phyloP scores from a whole-genome alignment of 2,888 invertebrate species.

The Pristionchus arcanus region DNA sequence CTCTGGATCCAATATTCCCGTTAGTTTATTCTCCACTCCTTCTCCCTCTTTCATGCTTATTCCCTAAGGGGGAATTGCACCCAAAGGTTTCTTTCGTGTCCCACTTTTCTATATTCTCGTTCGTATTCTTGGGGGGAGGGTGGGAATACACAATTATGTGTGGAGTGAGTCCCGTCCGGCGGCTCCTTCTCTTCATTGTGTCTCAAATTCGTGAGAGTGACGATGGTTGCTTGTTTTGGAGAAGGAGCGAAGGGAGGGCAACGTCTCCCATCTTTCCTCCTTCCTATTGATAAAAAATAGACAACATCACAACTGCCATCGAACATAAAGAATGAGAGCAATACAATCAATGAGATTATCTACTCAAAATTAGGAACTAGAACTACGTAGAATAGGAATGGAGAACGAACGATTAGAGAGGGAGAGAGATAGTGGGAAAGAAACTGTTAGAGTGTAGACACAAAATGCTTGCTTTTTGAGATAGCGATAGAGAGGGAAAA shows the following conservation, averaged over 20 bases:
- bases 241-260: neutral
- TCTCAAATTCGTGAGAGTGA: neutral
- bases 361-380: conserved; percentile 25
- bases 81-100: conserved; percentile 2
- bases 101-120: conserved; percentile 38
- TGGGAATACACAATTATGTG: conserved; percentile 27
- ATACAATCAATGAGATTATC: conserved; percentile 15
- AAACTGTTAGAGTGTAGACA: conserved; percentile 41
- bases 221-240: conserved; percentile 20
- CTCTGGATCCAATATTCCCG: conserved; percentile 60
- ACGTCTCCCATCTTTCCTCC: neutral
- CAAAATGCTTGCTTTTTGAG: conserved; percentile 43
- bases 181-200: neutral
- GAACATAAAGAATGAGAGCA: neutral
- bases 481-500: conserved; percentile 51
- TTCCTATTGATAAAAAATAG: conserved; percentile 26
- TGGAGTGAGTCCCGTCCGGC: neutral
- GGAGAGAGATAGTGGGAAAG: conserved; percentile 24
- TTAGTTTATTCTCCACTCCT: conserved; percentile 55
- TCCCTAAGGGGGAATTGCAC: conserved; percentile 9
- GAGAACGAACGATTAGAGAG: conserved; percentile 11
- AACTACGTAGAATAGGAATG: neutral
- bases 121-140: neutral
- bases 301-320: neutral
- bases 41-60: neutral